Evolutionary conservation across 2,888 invertebrate species (phyloP).

Genomic region (Yponomeuta cagnagella): DNA sequence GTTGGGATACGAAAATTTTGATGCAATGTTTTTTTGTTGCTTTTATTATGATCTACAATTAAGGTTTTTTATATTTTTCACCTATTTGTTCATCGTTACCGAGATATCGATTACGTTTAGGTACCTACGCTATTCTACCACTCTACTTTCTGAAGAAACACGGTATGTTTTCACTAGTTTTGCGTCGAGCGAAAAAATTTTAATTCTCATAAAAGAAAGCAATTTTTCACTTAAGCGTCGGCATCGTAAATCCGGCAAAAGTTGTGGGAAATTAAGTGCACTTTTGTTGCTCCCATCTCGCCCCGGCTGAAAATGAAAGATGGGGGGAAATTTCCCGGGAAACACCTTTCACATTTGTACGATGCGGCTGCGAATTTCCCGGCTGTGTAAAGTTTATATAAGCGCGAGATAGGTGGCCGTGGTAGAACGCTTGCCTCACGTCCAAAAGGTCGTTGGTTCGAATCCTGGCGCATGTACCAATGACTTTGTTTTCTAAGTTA

Average conservation of each 20-base stretch:
- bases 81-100: too few relatives aligned
- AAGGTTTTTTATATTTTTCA: too few relatives aligned
- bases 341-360: not conserved
- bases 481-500: too few relatives aligned
- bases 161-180: not conserved
- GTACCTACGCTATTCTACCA: not conserved
- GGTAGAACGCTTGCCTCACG: not conserved
- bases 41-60: too few relatives aligned
- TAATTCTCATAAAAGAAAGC: slow-evolving; percentile 52
- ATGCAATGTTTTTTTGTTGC: too few relatives aligned
- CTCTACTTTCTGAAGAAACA: not conserved
- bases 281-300: slow-evolving; percentile 42
- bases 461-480: not conserved
- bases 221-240: slow-evolving; percentile 51
- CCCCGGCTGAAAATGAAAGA: slow-evolving; percentile 26
- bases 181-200: slow-evolving; percentile 21
- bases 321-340: not conserved
- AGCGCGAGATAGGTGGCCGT: not conserved
- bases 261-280: slow-evolving; percentile 54
- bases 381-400: not conserved
- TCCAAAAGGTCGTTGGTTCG: not conserved
- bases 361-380: not conserved
- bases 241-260: slow-evolving; percentile 48
- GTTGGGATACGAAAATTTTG: too few relatives aligned
- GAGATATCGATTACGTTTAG: too few relatives aligned